Evolutionary conservation across 2,888 invertebrate genomes (phyloP), one percentile per base, ranked within the genome.

Genomic region (Campaea margaritaria): DNA sequence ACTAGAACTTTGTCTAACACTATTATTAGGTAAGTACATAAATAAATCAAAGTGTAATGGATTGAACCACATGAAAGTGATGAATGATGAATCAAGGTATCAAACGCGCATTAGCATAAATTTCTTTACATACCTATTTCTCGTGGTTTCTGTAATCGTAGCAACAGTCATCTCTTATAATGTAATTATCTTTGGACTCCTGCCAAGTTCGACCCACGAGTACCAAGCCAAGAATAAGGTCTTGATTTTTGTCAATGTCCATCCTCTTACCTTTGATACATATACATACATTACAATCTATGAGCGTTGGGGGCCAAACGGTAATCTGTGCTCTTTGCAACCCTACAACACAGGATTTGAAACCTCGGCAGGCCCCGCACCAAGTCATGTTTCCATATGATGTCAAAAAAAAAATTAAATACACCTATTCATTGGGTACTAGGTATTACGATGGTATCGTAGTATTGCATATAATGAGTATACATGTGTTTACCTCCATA

Each of bases 221-320:
- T 66, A 72, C 75, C 74, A 75, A 70, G 58, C 9, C 27, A 16
- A 49, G 63, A 65, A 53, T 63, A 62, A 63, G 62, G 55, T 62
- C 68, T 67, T 60, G 44, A 63, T 58, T 68, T 62, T 64, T 36
- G 51, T 51, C 52, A 53, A 52, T 38, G 38, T 36, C 38, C 48
- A 48, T 48, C 4, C 34, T 9, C 12, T 31, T 49, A 43, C 42
- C 36, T 36, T 3, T n/a, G 2, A 21, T 21, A 21, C 39, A 50
- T 5, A 15, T 52, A 43, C 16, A 1, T 43, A 55, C 21, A n/a
- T 43, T 12, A 21, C 5, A 21, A n/a, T n/a, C n/a, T n/a, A n/a
- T n/a, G n/a, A n/a, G n/a, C n/a, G n/a, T n/a, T n/a, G n/a, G n/a
- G n/a, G n/a, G n/a, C n/a, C n/a, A n/a, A n/a, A n/a, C n/a, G n/a